Base-by-base conservation (phyloP, 92 coral and sea anemone species). In the Paragorgia papillata region DNA sequence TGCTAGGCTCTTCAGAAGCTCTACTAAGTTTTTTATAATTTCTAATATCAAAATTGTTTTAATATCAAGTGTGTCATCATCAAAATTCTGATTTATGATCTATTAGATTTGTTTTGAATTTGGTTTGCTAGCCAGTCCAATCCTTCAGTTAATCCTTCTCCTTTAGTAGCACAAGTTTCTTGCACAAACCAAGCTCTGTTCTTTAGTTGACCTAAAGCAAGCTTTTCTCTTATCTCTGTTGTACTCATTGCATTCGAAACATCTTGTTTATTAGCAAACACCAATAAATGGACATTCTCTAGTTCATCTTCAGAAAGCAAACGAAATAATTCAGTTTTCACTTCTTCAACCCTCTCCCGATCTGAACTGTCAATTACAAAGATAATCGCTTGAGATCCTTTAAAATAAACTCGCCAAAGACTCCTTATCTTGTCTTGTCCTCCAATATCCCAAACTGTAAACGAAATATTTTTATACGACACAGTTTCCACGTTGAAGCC, bases 391-490 rank as follows among this genome's bases (percentile, higher is more conserved):
- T 88, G 92, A 7, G 97, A 90, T 19, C 94, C 94, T 62, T 86
- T 89, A 76, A 88, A 94, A 73, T 94, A 94, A 33, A 94, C 97
- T 76, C 97, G 70, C 97, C 97, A 94, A 46, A 94, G 82, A 62
- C 84, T 90, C 62, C 97, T 69, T 31, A 94, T 94, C 89, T 94
- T 94, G 70, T 90, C 97, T 65, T 94, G 97, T 22, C 97, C 97
- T n/a, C 97, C 97, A 51, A 94, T 94, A 64, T 94, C 97, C 97
- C 97, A 94, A 3, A 94, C 97, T 25, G 97, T 94, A 27, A 94
- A 94, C 73, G 94, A 86, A 44, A 94, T 90, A 39, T 94, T 94
- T 79, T 90, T 94, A 79, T 88, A 94, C 29, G 74, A 62, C 35
- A 94, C 96, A 9, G 97, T 94, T 90, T 94, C 97, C 27, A 94